A percentile compares a stretch with the other conserved stretches of the same genome.
Conservation (phyloP, 1,140 invertebrate genomes). For the Solenopsis fugax region DNA sequence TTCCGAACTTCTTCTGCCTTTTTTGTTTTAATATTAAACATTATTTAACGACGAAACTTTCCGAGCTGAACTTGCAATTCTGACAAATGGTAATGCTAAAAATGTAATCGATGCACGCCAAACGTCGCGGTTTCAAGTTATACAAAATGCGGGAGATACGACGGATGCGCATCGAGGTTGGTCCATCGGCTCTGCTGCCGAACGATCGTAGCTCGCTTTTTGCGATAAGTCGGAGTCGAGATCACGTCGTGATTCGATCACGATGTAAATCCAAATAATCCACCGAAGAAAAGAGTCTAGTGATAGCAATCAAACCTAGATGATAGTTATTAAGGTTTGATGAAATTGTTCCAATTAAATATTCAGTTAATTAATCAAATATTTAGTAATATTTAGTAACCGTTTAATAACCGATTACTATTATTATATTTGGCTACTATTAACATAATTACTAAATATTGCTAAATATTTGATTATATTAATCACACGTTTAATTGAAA, state of each 20-base stretch:
- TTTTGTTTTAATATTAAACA: constrained; percentile 10
- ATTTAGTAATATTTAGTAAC: no score
- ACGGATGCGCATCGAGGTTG: constrained; percentile 39
- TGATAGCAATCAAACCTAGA: no score
- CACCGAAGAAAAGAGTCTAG: no score
- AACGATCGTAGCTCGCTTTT: not conserved
- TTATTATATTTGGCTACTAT: no score
- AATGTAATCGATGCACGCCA: constrained; percentile 49
- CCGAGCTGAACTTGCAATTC: constrained; percentile 36
- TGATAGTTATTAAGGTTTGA: no score
- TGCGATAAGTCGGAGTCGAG: not conserved
- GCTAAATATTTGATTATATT: no score
- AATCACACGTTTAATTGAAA: no score
- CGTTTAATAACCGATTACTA: no score
- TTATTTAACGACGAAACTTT: constrained; percentile 44
- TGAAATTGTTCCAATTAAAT: no score
- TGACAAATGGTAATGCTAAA: constrained; percentile 40
- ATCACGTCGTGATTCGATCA: not conserved
- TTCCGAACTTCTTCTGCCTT: not conserved
- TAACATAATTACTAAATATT: no score
- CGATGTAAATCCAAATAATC: not conserved
- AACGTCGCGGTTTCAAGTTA: constrained; percentile 37
- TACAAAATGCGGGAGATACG: constrained; percentile 37
- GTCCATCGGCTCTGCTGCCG: not conserved
- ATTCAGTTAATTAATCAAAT: no score